Evolutionary conservation across 2,797 vertebrate species (phyloP).

Genomic region (Babyrousa celebensis): DNA sequence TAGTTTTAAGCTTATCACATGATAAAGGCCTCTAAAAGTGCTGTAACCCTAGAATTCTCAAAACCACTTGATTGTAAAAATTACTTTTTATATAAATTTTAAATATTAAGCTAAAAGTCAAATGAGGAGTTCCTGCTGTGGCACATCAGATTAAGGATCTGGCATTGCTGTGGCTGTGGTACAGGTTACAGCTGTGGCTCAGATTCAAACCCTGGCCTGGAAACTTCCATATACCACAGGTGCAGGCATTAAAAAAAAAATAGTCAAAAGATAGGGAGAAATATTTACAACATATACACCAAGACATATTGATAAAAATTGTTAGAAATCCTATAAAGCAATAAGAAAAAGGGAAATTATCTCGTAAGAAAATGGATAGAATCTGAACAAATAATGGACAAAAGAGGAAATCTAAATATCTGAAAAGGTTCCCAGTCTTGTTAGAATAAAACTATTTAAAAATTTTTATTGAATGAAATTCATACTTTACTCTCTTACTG

Average conservation of each 20-base stretch:
- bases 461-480: not conserved
- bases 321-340: conserved; percentile 3
- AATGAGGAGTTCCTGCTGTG: not conserved
- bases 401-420: conserved; percentile 50
- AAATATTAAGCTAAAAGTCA: conserved; percentile 63
- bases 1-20: not conserved
- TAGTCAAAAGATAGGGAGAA: conserved; percentile 1
- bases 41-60: not conserved
- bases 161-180: too few relatives aligned
- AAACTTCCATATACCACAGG: too few relatives aligned
- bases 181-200: too few relatives aligned
- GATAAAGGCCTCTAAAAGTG: not conserved
- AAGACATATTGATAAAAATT: not conserved
- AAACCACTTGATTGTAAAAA: conserved; percentile 56
- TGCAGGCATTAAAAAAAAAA: too few relatives aligned
- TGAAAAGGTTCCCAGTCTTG: not conserved
- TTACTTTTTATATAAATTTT: conserved; percentile 17
- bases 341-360: not conserved
- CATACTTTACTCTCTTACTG: not conserved
- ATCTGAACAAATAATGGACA: not conserved
- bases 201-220: too few relatives aligned
- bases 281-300: not conserved
- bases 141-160: too few relatives aligned
- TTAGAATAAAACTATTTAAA: conserved; percentile 27
- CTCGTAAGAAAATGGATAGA: not conserved